These are phyloP conservation scores for Halichoeres trimaculatus DNA, from an alignment of 2,113 vertebrate species.

Conservation along the genomic window DNA sequence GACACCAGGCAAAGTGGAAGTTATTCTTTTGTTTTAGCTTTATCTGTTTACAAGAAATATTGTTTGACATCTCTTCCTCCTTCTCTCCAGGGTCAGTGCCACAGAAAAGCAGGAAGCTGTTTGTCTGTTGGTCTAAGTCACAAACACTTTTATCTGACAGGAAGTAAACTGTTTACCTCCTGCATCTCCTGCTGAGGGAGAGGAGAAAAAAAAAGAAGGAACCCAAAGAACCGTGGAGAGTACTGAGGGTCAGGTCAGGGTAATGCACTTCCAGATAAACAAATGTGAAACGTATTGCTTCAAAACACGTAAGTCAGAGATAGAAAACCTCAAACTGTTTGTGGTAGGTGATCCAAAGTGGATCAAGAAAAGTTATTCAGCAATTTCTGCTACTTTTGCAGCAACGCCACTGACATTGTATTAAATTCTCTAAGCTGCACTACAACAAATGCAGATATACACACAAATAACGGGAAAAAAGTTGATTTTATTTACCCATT, in stretches of 20 bases:
- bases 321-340: too few species aligned
- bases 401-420: too few species aligned
- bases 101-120: not conserved
- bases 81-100: constrained; percentile 34
- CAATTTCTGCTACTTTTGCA: not conserved
- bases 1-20: not conserved
- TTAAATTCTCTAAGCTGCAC: too few species aligned
- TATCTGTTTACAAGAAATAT: constrained; percentile 7
- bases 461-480: too few species aligned
- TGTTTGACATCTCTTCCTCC: not conserved
- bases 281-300: not conserved
- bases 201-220: not conserved
- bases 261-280: not conserved
- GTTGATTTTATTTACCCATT: too few species aligned
- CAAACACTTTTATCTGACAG: constrained; percentile 52
- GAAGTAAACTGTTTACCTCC: constrained; percentile 21
- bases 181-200: not conserved
- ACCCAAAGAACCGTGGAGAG: not conserved
- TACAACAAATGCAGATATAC: too few species aligned
- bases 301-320: too few species aligned
- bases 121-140: not conserved
- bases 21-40: constrained; percentile 2
- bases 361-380: too few species aligned
- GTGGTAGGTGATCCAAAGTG: too few species aligned
- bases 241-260: not conserved